Evolutionary conservation across 2,797 vertebrate genomes (phyloP), one percentile per base, ranked within the genome.

Genomic region (Prionace glauca): DNA sequence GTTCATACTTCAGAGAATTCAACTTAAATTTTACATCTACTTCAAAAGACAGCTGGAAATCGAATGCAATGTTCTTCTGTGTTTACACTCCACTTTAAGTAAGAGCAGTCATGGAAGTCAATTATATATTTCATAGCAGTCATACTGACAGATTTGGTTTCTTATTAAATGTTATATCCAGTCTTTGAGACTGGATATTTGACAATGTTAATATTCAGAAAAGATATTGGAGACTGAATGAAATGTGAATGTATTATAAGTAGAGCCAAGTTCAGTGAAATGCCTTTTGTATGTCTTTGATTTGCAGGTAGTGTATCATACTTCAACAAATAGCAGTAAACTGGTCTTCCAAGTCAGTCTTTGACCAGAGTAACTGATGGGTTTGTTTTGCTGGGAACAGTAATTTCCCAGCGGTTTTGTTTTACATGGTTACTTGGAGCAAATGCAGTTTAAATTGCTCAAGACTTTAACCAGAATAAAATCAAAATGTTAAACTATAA

Each of bases 241-340:
- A 62, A 92, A 67, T 67, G 9, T 69, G n/a, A 67, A 92, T 92
- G 62, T 41, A 24, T 92, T 92, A 36, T 92, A 90, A 90, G 60
- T 88, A 88, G 45, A 87, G 10, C 22, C 41, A 36, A 81, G 77
- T 81, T 77, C 36, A 41, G 79, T 41, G 18, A 56, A 60, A 60
- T 87, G 10, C 12, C 4, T 62, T 60, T 90, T 88, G 32, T n/a
- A 29, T 84, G 24, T 87, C 8, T 62, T 90, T 90, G 56, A 91
- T 20, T 7, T 69, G 62, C 20, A 67, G 62, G 10, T 41, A 67
- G 4, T 45, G 81, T 84, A 45, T 84, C 36, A 84, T 84, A 22
- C 45, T 84, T 84, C 50, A 84, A 84, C 65, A 67, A 69, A 92
- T 24, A 67, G 60, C 62, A 56, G 11, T 62, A 69, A 92, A 69